These are phyloP conservation scores for Daboia siamensis DNA, from an alignment of 2,113 vertebrate genomes.

Conservation along the genomic window DNA sequence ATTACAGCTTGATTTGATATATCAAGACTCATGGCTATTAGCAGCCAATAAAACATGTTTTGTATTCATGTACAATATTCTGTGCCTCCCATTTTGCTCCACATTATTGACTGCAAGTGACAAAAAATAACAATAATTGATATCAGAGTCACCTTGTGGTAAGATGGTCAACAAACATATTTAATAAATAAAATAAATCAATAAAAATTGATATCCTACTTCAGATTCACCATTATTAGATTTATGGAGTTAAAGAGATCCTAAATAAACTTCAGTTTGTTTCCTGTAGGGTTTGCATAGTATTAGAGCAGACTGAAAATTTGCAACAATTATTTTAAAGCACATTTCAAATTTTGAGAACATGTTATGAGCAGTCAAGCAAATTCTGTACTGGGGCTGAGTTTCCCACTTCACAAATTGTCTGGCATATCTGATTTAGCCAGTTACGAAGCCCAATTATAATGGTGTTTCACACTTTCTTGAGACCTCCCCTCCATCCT, in stretches of 20 bases:
- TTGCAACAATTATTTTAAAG: not conserved
- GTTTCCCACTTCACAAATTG: not conserved
- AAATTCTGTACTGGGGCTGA: not conserved
- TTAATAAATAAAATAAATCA: not conserved
- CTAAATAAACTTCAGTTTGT: not conserved
- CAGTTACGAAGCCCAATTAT: not conserved
- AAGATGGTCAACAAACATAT: not conserved
- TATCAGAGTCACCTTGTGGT: not conserved
- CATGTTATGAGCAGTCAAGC: not conserved
- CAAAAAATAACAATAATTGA: not conserved
- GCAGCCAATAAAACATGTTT: not conserved
- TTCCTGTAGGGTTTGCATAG: not conserved
- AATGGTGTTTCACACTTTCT: not conserved
- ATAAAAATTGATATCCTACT: not conserved
- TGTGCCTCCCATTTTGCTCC: not conserved
- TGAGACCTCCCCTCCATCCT: not conserved
- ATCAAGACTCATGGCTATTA: not conserved
- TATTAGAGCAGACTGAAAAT: not conserved
- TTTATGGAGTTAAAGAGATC: not conserved
- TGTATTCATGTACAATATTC: not conserved
- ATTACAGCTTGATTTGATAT: not conserved
- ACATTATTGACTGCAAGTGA: not conserved
- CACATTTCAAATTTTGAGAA: not conserved
- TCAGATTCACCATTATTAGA: not conserved
- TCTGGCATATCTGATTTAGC: not conserved